Percentiles rank a stretch among this genome's conserved stretches.
These are phyloP conservation scores for Forbesichthys papilliferus DNA, from an alignment of 2,113 vertebrate genomes.

Conservation along the genomic window DNA sequence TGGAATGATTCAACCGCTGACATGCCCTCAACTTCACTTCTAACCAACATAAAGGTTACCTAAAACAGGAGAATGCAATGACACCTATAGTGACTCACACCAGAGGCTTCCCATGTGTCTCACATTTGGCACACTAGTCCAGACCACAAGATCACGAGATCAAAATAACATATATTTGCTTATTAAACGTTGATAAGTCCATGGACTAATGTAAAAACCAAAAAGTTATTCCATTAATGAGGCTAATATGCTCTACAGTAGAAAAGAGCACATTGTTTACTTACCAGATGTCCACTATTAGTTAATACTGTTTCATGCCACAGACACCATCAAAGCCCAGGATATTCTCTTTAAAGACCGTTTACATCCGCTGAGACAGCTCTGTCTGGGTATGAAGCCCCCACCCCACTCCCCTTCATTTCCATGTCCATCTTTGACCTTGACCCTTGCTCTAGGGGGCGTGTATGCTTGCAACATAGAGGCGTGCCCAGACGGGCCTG, in stretches of 20 bases:
- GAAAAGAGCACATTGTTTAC: conserved; percentile 32
- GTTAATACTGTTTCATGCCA: too few relatives aligned
- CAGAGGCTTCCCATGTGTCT: not conserved
- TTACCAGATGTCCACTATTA: conserved; percentile 20
- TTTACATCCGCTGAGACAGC: conserved; percentile 31
- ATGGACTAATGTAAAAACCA: not conserved
- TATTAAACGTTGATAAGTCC: conserved; percentile 9
- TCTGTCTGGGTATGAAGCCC: conserved; percentile 31
- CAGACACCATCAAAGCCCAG: not conserved
- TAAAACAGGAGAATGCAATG: not conserved
- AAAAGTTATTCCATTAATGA: not conserved
- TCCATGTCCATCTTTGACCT: conserved; percentile 52
- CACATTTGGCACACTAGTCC: conserved; percentile 8
- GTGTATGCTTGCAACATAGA: conserved; percentile 65
- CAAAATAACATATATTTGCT: not conserved
- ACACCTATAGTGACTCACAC: conserved; percentile 15
- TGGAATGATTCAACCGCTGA: not conserved
- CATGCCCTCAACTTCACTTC: conserved; percentile 1
- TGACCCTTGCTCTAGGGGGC: conserved; percentile 51
- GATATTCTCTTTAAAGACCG: conserved; percentile 2
- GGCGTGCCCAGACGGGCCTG: conserved; percentile 64
- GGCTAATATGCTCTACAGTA: not conserved
- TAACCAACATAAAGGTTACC: not conserved
- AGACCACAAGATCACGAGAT: not conserved
- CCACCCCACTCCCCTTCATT: not conserved